phyloP scores from a whole-genome alignment of 1,140 invertebrate species.

The Tribolium madens region DNA sequence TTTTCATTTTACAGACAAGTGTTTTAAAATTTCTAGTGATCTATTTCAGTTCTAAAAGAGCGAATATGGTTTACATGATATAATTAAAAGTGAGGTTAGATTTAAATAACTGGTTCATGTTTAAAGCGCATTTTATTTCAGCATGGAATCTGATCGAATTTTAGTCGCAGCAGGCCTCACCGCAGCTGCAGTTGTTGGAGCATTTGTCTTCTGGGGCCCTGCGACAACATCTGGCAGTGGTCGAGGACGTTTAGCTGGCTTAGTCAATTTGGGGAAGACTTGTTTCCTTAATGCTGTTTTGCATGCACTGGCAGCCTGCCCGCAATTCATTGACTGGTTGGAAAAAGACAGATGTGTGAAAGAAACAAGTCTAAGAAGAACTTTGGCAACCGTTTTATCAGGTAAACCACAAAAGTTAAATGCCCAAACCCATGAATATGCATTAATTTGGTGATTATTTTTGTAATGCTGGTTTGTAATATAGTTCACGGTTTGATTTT shows the following conservation, averaged over 20 bases:
- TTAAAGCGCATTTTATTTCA: conserved; percentile 12
- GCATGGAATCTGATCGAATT: conserved; percentile 77
- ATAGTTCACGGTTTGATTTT: too few relatives aligned
- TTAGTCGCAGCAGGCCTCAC: conserved; percentile 79
- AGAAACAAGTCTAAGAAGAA: conserved; percentile 62
- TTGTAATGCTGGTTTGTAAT: too few relatives aligned
- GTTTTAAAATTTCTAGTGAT: neutral
- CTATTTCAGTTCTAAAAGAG: neutral
- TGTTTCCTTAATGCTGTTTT: conserved; percentile 90
- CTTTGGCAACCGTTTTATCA: conserved; percentile 62
- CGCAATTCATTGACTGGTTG: conserved; percentile 86
- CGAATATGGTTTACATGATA: neutral
- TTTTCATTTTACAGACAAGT: conserved; percentile 33
- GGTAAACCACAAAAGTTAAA: too few relatives aligned
- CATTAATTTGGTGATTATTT: too few relatives aligned
- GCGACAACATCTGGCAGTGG: conserved; percentile 70
- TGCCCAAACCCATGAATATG: too few relatives aligned
- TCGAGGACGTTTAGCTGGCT: conserved; percentile 79
- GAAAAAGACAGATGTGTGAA: conserved; percentile 67
- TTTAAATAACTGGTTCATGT: neutral
- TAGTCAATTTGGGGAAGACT: conserved; percentile 87
- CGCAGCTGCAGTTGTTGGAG: conserved; percentile 80
- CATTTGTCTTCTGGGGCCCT: conserved; percentile 84
- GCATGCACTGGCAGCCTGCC: conserved; percentile 85
- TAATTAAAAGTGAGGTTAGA: conserved; percentile 35